These are phyloP conservation scores for Calephelis nemesis DNA, from an alignment of 1,140 invertebrate genomes.

Conservation along the genomic window DNA sequence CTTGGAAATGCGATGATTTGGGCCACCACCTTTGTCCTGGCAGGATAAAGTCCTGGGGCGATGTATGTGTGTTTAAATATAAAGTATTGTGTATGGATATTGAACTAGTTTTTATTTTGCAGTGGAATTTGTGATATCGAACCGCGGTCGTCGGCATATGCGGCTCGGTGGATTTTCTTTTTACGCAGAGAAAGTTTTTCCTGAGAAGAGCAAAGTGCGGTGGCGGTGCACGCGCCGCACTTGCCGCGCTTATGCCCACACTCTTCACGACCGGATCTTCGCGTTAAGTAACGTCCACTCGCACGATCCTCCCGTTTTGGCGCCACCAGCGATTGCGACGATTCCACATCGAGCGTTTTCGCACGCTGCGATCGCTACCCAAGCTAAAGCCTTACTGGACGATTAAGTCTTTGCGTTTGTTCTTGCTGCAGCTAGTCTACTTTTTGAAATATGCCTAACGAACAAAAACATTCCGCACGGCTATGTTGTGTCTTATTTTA, in stretches of 20 bases:
- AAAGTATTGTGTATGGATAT: slow-evolving; percentile 37
- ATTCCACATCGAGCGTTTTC: slow-evolving; percentile 39
- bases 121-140: slow-evolving; percentile 79
- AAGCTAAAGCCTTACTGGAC: slow-evolving; percentile 57
- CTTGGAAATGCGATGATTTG: too few relatives aligned
- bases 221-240: slow-evolving; percentile 77
- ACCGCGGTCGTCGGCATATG: slow-evolving; percentile 74
- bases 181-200: slow-evolving; percentile 77
- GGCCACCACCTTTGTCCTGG: too few relatives aligned
- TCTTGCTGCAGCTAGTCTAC: background rate
- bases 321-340: slow-evolving; percentile 30
- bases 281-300: slow-evolving; percentile 76
- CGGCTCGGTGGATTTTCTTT: slow-evolving; percentile 74
- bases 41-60: background rate
- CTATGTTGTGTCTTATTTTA: too few relatives aligned
- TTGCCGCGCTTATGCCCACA: slow-evolving; percentile 76
- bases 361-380: slow-evolving; percentile 43
- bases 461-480: too few relatives aligned
- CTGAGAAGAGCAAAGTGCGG: slow-evolving; percentile 74
- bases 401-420: slow-evolving; percentile 38
- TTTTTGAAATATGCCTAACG: too few relatives aligned
- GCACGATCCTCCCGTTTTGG: slow-evolving; percentile 59
- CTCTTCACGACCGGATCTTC: slow-evolving; percentile 73
- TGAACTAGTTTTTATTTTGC: slow-evolving; percentile 57
- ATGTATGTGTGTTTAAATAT: slow-evolving; percentile 18